Base-by-base conservation (phyloP, 2,113 vertebrate species). In the Dicentrarchus labrax region DNA sequence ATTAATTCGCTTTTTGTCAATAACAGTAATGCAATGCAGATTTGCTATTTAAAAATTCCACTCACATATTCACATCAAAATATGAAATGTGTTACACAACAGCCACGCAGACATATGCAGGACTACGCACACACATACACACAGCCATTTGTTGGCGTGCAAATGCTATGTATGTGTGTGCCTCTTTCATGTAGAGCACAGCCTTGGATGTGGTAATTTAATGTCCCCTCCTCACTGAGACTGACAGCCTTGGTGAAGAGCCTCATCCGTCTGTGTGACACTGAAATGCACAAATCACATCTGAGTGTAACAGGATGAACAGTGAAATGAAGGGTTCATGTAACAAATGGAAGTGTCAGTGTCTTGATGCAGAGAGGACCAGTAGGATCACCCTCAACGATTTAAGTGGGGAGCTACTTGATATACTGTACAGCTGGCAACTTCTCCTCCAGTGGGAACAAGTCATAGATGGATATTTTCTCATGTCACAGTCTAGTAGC, bases 171-270 rank as follows among this genome's bases (percentile, higher is more conserved):
- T 39, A 64, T 59, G 50, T 61, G 62, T 57, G 65, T 11, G 17
- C 6, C 41, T 77, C 72, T 81, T 81, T 77, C 15, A 78, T 91
- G 78, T 76, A 60, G 68, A 73, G 82, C 72, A 22, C 64, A 82
- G 84, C 84, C 89, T 93, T 88, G 80, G 77, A 82, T 80, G 89
- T 62, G 53, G 86, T 90, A 51, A 90, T 88, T 87, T 86, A 88
- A 89, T 70, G 76, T 54, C 61, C 68, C 65, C 67, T 50, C 51
- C 72, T 21, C 69, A 89, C 85, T 71, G 62, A 83, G 86, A 89
- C 60, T 78, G 76, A 84, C 87, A 73, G 82, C 82, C 75, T 91
- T 79, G 82, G 77, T 62, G 68, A 72, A 62, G 74, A 72, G 60
- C 68, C 66, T 86, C 83, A 92, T 90, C 76, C 86, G 82, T 90